phyloP scores from a whole-genome alignment of 2,113 vertebrate species.

The Arvicanthis niloticus region DNA sequence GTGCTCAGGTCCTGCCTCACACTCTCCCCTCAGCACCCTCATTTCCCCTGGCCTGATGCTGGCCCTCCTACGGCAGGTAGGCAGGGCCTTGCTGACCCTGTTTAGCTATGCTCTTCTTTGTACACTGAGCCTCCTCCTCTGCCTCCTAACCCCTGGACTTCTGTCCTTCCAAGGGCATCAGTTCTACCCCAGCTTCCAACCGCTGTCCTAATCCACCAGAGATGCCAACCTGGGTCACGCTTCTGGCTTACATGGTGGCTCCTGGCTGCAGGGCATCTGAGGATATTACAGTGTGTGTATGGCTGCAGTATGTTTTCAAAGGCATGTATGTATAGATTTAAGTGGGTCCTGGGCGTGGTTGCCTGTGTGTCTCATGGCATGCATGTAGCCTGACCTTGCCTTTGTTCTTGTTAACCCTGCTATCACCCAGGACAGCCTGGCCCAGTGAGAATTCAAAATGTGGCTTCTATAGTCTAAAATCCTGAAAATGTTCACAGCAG shows the following conservation, averaged over 20 bases:
- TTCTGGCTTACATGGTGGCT: not conserved
- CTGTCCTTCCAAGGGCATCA: not conserved
- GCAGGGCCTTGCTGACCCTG: not conserved
- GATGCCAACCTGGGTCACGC: not conserved
- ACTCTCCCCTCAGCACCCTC: not conserved
- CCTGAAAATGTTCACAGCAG: not conserved
- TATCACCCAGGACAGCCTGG: not conserved
- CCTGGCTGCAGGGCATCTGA: not conserved
- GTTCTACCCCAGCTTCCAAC: not conserved
- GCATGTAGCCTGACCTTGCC: not conserved
- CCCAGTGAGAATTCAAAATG: not conserved
- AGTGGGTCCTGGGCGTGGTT: not conserved
- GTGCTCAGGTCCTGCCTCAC: rapidly evolving
- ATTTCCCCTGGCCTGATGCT: not conserved
- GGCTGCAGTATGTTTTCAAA: no score
- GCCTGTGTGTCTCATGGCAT: not conserved
- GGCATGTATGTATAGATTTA: no score
- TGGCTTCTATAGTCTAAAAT: not conserved
- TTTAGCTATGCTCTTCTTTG: not conserved
- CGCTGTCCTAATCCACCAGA: not conserved
- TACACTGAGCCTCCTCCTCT: not conserved
- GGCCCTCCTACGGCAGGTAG: not conserved
- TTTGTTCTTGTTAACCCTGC: not conserved
- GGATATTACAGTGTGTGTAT: rapidly evolving
- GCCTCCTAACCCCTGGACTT: not conserved